A percentile compares a stretch with the other conserved stretches of the same genome.
Conservation (phyloP, 1,140 invertebrate species). For the Drosophila mojavensis region DNA sequence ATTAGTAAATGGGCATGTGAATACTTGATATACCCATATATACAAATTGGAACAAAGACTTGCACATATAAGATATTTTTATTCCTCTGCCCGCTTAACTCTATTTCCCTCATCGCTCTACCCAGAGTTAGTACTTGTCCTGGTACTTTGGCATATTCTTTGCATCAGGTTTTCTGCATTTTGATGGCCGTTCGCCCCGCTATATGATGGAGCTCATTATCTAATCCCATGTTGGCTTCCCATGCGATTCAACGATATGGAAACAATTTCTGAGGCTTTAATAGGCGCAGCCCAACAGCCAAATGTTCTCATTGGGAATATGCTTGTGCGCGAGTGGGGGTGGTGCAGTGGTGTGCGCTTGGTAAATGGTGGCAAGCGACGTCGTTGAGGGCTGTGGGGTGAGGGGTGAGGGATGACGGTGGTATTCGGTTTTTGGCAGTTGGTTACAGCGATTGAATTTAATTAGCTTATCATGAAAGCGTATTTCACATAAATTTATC, state of each 20-base stretch:
- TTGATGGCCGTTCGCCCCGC: not conserved
- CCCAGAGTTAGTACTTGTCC: not conserved
- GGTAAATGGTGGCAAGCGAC: not conserved
- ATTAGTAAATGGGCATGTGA: too few relatives aligned
- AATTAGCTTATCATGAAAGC: constrained; percentile 82
- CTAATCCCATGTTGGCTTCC: constrained; percentile 26
- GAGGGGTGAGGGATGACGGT: not conserved
- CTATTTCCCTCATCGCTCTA: too few relatives aligned
- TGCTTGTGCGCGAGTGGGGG: not conserved
- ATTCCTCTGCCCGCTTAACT: too few relatives aligned
- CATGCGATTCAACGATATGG: constrained; percentile 62
- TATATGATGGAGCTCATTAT: constrained; percentile 18
- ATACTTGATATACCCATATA: too few relatives aligned
- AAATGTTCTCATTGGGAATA: not conserved
- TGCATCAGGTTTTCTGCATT: not conserved
- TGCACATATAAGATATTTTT: too few relatives aligned
- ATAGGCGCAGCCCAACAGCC: constrained; percentile 27
- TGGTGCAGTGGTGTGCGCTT: not conserved
- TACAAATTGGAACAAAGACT: too few relatives aligned
- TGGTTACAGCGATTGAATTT: constrained; percentile 81
- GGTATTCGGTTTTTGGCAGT: constrained; percentile 70
- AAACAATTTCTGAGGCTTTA: constrained; percentile 67
- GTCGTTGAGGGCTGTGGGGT: not conserved
- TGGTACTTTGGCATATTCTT: not conserved
- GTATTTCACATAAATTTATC: constrained; percentile 82